Evolutionary conservation across 92 coral and sea anemone species (phyloP), one percentile per base, ranked within the genome.

Genomic region (Zoanthus gigantus): DNA sequence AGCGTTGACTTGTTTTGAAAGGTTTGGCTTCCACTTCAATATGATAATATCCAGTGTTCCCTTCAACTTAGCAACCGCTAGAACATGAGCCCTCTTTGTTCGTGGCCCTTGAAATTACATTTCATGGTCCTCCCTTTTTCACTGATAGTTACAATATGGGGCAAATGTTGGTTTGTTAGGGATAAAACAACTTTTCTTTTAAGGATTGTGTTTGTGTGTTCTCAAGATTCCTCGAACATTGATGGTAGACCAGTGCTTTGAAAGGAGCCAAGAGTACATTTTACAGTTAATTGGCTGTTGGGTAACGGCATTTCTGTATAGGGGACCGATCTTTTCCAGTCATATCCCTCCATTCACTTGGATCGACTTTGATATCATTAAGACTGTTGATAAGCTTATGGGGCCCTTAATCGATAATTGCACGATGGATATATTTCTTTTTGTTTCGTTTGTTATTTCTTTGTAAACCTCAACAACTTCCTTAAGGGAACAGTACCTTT

Each of bases 341-440:
- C 86, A 82, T 82, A 32, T 82, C 86, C 69, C 86, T 82, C 86
- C 86, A 82, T 3, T 63, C 17, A 17, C 80, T 15, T 17, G 18
- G 77, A 23, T 18, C 28, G 23, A 23, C 5, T 46, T 46, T 17
- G 50, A 53, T 72, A 47, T 85, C 88, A 63, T 8, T 47, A 17
- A 85, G 56, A 50, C 56, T 10, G 56, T 50, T 10, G 56, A 50
- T 50, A 50, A 50, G 79, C 46, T 46, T 71, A 83, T 85, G 52
- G 16, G 67, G 88, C 66, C 60, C 60, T 54, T 54, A 16, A 1
- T 54, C 8, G 61, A 54, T 54, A 54, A 54, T 6, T 54, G 61
- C 61, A 2, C 8, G 61, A 54, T 54, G 61, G 61, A 54, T 54
- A 54, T 54, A 23, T 23, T 54, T 53, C 89, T 85, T 74, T 83